Base-by-base conservation (phyloP, 1,140 invertebrate genomes). In the Octopus bimaculoides region DNA sequence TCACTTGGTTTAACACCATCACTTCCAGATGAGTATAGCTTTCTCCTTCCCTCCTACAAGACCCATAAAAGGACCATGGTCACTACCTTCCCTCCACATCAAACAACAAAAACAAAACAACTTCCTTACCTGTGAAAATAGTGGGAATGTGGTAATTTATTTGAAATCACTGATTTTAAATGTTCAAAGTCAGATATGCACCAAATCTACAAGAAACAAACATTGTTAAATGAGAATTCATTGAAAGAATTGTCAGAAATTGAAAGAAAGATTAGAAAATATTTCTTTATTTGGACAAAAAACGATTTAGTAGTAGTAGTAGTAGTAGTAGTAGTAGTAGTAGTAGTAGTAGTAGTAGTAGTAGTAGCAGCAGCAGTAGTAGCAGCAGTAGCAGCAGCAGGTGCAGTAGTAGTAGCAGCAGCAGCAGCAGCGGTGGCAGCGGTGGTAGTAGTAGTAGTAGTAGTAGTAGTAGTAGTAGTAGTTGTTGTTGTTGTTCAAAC, bases 41-140 rank as follows among this genome's bases (percentile, higher is more conserved):
- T 41, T 3, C 26, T 41, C 26, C 26, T 41, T 41, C 26, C 26
- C 0, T 41, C 26, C 26, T 0, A 41, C 26, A 41, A 41, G 26
- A 41, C 26, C 26, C 26, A 41, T 41, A 41, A 41, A 41, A 3
- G 26, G 26, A 41, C 26, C 26, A 41, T 41, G 26, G 3, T 41
- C 26, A 41, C 26, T 41, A 3, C 52, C 71, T 66, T n/a, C n/a
- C 61, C n/a, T n/a, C n/a, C 61, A 66, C 61, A 66, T 26, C 8
- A 10, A 9, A 53, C 14, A 79, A 7, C 8, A 56, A 6, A 55
- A 20, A 79, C 17, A n/a, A 75, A 14, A 75, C 73, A 55, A 5
- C n/a, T 61, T 20, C 82, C 79, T 81, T 92, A 96, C 94, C 96
- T 98, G 87, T 96, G 94, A 90, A 98, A 98, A 88, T 98, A 98